These are phyloP conservation scores for Carabus problematicus DNA, from an alignment of 2,888 invertebrate genomes.

Conservation along the genomic window DNA sequence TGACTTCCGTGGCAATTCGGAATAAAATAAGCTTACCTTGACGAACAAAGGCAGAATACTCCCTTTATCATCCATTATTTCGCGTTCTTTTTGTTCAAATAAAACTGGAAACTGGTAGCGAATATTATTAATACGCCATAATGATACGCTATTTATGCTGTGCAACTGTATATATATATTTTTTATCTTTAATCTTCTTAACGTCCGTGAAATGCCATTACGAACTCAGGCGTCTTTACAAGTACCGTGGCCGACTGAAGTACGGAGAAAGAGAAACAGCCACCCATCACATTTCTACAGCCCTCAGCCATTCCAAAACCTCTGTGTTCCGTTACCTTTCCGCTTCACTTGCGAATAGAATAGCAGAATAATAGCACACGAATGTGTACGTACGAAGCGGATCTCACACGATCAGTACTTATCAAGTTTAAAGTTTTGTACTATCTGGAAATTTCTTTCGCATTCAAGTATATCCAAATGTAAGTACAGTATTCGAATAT, in stretches of 20 bases:
- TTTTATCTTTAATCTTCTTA: constrained; percentile 22
- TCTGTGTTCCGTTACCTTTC: neutral
- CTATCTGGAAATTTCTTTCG: too few species aligned
- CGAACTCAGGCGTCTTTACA: constrained; percentile 5
- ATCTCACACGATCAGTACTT: too few species aligned
- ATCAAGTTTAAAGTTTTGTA: too few species aligned
- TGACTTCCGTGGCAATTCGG: too few species aligned
- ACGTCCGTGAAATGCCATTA: constrained; percentile 24
- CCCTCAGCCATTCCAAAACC: too few species aligned
- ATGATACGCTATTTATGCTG: constrained; percentile 22
- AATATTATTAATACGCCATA: constrained; percentile 17
- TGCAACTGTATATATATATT: constrained; percentile 1
- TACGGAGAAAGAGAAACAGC: neutral
- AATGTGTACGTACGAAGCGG: neutral
- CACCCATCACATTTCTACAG: neutral
- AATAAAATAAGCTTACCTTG: too few species aligned
- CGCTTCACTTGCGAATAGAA: neutral
- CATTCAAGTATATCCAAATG: too few species aligned
- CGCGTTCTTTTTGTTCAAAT: too few species aligned
- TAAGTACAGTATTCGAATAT: too few species aligned
- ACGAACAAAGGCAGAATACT: too few species aligned
- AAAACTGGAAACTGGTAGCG: neutral
- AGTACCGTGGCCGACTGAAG: neutral
- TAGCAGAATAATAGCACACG: neutral
- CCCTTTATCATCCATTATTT: too few species aligned